Evolutionary conservation across 2,797 vertebrate genomes (phyloP), one percentile per base, ranked within the genome.

Genomic region (Psittacula derbiana): DNA sequence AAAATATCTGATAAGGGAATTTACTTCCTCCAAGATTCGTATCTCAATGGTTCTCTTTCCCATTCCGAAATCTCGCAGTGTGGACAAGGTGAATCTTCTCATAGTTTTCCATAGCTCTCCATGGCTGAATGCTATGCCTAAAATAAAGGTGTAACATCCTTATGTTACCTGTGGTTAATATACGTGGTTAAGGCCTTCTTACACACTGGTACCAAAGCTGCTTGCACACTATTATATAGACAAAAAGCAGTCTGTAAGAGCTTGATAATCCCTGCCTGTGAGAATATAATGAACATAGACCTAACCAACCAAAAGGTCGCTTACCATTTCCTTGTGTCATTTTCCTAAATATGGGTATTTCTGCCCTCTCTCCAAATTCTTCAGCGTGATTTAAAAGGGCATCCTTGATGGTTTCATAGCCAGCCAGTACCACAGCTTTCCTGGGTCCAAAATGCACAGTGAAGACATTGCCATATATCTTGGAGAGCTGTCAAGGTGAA

Each of bases 321-420:
- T 94, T 97, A 97, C 97, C 97, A 46, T 95, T 93, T 95, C 96
- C 95, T 46, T 95, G 90, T 12, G 73, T 72, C 8, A 96, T 83
- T 88, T 96, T 73, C 66, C 89, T 95, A 78, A 97, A 97, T 90
- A 97, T 97, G 43, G 97, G 97, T 73, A 97, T 95, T 86, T 95
- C 93, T 67, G 97, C 96, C 55, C 98, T 97, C 43, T 97, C 97
- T 86, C 95, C 97, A 92, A 98, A 98, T 17, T 96, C 96, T 62
- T 97, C 97, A 76, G 97, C 95, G 3, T 97, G 97, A 71, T 94
- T 97, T 78, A 95, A 85, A 73, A 98, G 95, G n/a, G 98, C 98
- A n/a, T 98, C 97, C 76, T 97, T 98, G 95, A 98, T 97, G 73
- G 97, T 80, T 49, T 97, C 92, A 2, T 97, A 98, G 16, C 97